Evolutionary conservation across 2,797 vertebrate species (phyloP), one percentile per base, ranked within the genome.

Genomic region (Aulostomus chinensis): DNA sequence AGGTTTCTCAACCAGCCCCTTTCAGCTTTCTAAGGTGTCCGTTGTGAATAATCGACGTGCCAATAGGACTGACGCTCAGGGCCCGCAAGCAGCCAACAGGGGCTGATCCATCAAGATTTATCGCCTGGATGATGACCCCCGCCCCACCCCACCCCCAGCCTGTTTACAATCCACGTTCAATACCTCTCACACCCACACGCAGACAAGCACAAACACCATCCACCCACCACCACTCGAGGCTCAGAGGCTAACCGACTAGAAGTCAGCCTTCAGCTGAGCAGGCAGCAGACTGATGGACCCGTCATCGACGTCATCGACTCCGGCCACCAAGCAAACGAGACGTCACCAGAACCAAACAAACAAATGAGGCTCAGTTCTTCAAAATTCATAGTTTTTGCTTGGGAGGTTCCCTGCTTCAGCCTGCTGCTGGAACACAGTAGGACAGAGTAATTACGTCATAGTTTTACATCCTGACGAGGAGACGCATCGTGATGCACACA

Each of bases 251-350:
- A 68, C 5, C 35, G 68, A n/a, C n/a, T n/a, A 39, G 51, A 60
- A 65, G 69, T 74, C 38, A 22, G 16, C 48, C 56, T 66, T 78
- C 72, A 72, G 39, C 29, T 9, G 30, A 76, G 58, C 4, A 24
- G 69, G 53, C 22, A 26, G 56, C 48, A 64, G 46, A 76, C 69
- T 37, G 73, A 81, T 76, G 58, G 49, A 49, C 38, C 54, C 33
- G 41, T 67, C 61, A 54, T 76, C 45, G 28, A 11, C 28, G 3
- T 9, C 3, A 17, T 60, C 49, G 38, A 49, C 46, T 55, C 46
- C 0, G 2, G 48, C 58, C 17, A n/a, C 1, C 2, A 7, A 54
- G 33, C 13, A 22, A 46, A 58, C 68, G 46, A 71, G 26, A 47
- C 34, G 49, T 34, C 57, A 70, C 49, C 41, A 62, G 50, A 65